A percentile compares a stretch with the other conserved stretches of the same genome.
phyloP scores from a whole-genome alignment of 2,797 vertebrate genomes.

The Anableps anableps region DNA sequence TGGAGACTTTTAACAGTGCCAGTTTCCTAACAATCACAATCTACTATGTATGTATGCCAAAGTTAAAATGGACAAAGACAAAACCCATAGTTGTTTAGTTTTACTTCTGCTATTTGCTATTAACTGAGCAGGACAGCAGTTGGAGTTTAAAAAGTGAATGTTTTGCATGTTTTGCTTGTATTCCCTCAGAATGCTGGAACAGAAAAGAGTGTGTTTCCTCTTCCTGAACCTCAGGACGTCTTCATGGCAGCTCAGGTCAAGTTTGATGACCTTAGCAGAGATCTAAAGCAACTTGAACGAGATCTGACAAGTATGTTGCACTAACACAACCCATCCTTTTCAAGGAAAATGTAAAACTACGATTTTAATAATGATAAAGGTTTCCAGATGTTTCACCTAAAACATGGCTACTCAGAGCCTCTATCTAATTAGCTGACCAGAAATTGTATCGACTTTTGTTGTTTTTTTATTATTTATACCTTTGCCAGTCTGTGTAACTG shows the following conservation, averaged over 20 bases:
- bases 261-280: slow-evolving; percentile 92
- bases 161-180: not conserved
- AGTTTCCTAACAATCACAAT: not conserved
- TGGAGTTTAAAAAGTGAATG: no score
- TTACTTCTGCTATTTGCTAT: not conserved
- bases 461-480: slow-evolving; percentile 28
- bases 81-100: not conserved
- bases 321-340: not conserved
- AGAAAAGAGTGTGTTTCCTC: slow-evolving; percentile 89
- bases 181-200: slow-evolving; percentile 88
- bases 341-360: not conserved
- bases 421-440: slow-evolving; percentile 35
- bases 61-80: not conserved
- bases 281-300: slow-evolving; percentile 87
- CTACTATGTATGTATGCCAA: no score
- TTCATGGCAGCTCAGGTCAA: slow-evolving; percentile 95
- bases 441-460: slow-evolving; percentile 59
- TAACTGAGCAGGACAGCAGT: not conserved
- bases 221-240: slow-evolving; percentile 94
- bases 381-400: slow-evolving; percentile 21
- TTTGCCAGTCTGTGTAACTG: slow-evolving; percentile 64
- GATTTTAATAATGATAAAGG: slow-evolving; percentile 1
- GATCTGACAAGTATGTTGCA: slow-evolving; percentile 88
- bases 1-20: not conserved
- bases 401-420: slow-evolving; percentile 24